phyloP scores from a whole-genome alignment of 2,113 vertebrate genomes.

The Corythornis vintsioides region DNA sequence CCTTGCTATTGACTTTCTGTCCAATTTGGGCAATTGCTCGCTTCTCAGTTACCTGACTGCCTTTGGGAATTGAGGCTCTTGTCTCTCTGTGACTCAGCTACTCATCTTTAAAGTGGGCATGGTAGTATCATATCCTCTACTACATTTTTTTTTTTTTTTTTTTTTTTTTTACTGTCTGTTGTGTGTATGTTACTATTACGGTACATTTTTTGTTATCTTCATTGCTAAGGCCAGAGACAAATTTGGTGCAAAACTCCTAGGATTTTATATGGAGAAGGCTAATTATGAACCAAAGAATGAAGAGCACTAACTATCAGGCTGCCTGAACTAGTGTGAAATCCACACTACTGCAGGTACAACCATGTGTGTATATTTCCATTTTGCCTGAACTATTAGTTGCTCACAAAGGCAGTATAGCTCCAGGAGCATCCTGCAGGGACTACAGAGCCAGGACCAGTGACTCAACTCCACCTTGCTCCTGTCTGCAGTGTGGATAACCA shows the following conservation, averaged over 20 bases:
- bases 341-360: neutral
- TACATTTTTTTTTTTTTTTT: rapidly evolving
- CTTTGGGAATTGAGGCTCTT: constrained; percentile 1
- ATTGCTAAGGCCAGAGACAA: neutral
- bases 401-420: neutral
- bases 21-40: neutral
- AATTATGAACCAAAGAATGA: neutral
- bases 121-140: neutral
- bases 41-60: neutral
- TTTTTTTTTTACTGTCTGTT: neutral
- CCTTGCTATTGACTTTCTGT: constrained; percentile 47
- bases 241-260: neutral
- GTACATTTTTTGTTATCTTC: neutral
- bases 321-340: neutral
- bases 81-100: neutral
- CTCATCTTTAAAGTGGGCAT: neutral
- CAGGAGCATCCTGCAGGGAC: neutral
- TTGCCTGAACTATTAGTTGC: neutral
- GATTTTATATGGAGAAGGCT: neutral
- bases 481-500: neutral
- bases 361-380: neutral
- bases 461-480: neutral
- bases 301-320: neutral
- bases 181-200: neutral
- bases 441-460: neutral